Evolutionary conservation across 2,113 vertebrate genomes (phyloP).

Genomic region (Isurus oxyrinchus): DNA sequence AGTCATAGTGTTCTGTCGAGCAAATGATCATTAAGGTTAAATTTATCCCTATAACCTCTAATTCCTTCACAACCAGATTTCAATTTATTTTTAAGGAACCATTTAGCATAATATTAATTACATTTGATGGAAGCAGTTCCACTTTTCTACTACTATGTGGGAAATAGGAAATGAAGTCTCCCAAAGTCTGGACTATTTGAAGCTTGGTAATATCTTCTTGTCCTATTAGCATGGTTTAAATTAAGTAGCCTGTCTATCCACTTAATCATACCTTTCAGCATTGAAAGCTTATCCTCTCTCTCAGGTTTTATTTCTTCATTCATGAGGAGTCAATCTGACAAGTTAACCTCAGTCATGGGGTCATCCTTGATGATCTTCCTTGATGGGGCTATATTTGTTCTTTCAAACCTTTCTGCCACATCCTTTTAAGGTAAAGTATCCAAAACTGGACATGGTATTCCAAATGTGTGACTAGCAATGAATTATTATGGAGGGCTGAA

Average conservation of each 20-base stretch:
- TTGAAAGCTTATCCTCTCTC: neutral
- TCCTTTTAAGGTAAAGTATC: neutral
- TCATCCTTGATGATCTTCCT: neutral
- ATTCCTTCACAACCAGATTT: constrained; percentile 6
- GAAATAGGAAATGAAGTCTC: neutral
- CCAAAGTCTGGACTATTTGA: neutral
- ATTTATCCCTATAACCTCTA: neutral
- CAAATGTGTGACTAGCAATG: neutral
- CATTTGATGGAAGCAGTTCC: neutral
- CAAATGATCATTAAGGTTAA: neutral
- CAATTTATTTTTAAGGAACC: neutral
- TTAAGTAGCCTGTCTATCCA: neutral
- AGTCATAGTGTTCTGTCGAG: neutral
- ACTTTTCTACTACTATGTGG: neutral
- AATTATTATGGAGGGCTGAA: neutral
- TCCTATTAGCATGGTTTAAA: neutral
- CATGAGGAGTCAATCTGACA: neutral
- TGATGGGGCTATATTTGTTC: neutral
- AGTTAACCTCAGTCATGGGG: neutral
- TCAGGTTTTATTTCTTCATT: neutral
- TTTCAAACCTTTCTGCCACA: neutral
- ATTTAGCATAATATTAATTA: neutral
- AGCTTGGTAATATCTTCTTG: neutral
- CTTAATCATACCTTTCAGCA: neutral
- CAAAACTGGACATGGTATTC: neutral